Percentiles rank a stretch among this genome's conserved stretches.
phyloP scores from a whole-genome alignment of 2,113 vertebrate genomes.

The Zapus hudsonius region DNA sequence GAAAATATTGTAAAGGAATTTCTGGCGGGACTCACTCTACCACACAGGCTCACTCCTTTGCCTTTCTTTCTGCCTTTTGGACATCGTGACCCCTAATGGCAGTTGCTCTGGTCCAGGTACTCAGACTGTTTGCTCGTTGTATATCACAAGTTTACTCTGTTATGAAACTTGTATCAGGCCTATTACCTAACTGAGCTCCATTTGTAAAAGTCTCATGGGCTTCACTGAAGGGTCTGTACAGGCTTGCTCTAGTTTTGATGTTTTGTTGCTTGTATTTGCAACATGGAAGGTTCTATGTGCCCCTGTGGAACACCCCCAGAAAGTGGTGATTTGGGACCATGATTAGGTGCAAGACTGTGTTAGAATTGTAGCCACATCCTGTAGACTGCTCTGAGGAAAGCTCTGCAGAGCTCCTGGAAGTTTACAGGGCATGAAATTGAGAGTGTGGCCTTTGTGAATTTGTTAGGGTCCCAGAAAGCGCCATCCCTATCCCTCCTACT shows the following conservation, averaged over 20 bases:
- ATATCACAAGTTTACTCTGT: not conserved
- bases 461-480: not conserved
- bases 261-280: not conserved
- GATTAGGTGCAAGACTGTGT: not conserved
- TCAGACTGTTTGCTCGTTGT: not conserved
- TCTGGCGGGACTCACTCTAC: not conserved
- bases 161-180: not conserved
- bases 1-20: not conserved
- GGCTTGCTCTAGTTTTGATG: not conserved
- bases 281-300: not conserved
- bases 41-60: not conserved
- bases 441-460: not conserved
- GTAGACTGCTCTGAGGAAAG: rapidly evolving
- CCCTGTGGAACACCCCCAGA: not conserved
- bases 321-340: rapidly evolving
- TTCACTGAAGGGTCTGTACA: not conserved
- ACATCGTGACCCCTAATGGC: not conserved
- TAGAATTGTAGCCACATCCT: not conserved
- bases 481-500: not conserved
- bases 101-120: not conserved
- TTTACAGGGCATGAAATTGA: not conserved
- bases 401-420: not conserved
- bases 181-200: not conserved
- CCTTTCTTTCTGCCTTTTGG: not conserved
- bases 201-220: not conserved